These are phyloP conservation scores for Limnodromus scolopaceus DNA, from an alignment of 2,797 vertebrate species.

Conservation along the genomic window DNA sequence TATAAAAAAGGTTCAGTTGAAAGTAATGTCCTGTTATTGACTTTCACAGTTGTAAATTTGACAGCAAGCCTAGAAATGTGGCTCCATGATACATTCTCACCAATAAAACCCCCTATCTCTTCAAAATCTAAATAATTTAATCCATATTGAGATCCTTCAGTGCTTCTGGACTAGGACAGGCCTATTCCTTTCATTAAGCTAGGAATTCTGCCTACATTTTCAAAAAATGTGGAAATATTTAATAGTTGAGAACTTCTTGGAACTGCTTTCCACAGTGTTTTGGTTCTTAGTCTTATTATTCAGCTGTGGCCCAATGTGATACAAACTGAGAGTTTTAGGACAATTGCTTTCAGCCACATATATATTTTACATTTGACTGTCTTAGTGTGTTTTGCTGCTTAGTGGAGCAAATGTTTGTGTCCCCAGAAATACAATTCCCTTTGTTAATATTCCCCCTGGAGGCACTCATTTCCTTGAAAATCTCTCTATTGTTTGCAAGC, in stretches of 20 bases:
- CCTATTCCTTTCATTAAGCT: neutral
- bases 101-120: neutral
- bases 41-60: neutral
- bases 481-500: neutral
- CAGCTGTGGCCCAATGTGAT: neutral
- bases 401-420: neutral
- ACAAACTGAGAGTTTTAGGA: neutral
- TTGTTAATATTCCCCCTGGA: conserved; percentile 39
- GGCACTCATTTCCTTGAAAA: conserved; percentile 20
- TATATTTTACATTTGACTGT: neutral
- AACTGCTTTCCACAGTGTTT: neutral
- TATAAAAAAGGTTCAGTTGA: neutral
- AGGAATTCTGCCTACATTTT: neutral
- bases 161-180: neutral
- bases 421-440: neutral
- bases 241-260: neutral
- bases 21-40: neutral
- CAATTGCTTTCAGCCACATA: neutral
- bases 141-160: neutral
- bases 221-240: neutral
- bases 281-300: neutral
- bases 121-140: neutral
- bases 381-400: neutral
- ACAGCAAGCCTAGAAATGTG: neutral
- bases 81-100: neutral